A percentile compares a stretch with the other conserved stretches of the same genome.
Conservation (phyloP, 1,140 invertebrate genomes). For the Planococcus citri region DNA sequence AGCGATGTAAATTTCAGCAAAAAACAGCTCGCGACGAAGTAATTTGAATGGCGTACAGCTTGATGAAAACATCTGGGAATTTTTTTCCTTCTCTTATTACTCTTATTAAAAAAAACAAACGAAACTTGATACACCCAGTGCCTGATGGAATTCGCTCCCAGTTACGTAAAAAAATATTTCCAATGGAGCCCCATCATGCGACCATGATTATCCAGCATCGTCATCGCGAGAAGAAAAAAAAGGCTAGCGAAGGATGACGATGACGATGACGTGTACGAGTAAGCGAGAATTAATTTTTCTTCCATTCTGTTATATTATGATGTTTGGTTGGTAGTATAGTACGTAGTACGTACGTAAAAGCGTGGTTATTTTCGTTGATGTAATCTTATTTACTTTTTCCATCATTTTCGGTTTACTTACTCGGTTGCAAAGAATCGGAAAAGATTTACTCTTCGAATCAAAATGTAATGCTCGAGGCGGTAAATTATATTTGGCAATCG, state of each 20-base stretch:
- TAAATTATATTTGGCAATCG: neutral
- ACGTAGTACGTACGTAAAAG: no score
- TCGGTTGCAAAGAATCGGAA: neutral
- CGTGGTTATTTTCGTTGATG: neutral
- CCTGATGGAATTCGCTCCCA: neutral
- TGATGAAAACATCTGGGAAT: neutral
- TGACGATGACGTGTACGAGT: neutral
- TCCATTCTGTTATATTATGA: no score
- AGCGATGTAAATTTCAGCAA: neutral
- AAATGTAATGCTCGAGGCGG: neutral
- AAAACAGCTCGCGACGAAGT: neutral
- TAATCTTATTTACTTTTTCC: conserved; percentile 1
- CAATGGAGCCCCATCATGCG: neutral
- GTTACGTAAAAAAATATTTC: neutral
- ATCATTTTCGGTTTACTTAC: neutral
- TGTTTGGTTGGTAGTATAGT: no score
- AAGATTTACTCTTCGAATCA: neutral
- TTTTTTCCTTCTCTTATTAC: neutral
- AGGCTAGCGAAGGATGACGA: neutral
- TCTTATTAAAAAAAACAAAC: neutral
- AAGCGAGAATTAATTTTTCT: neutral
- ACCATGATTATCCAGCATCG: neutral
- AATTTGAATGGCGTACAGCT: neutral
- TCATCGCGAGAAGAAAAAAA: neutral
- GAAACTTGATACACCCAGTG: neutral